Evolutionary conservation across 2,113 vertebrate genomes (phyloP), one percentile per base, ranked within the genome.

Genomic region (Mormoops blainvillei): DNA sequence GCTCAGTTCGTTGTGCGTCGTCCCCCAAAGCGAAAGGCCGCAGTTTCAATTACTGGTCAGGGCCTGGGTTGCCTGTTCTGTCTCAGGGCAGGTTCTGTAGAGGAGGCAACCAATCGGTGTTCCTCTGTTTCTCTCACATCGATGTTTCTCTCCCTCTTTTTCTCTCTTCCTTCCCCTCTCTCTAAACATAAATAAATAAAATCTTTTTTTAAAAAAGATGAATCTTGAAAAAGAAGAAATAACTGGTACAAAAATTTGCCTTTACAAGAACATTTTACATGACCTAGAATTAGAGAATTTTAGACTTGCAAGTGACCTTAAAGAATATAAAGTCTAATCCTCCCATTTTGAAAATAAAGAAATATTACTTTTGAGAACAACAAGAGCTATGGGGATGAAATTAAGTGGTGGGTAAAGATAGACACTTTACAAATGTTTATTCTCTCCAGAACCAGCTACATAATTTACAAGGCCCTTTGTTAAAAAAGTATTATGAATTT

Each of bases 271-370:
- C 41, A 85, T 80, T 87, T 54, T 74, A 68, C 20, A 38, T 61
- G 71, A 76, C 31, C 33, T 73, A 80, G 9, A 65, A 58, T 54
- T 89, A 33, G 74, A 92, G 50, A 92, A 82, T 74, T 76, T 92
- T 90, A 71, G 22, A 67, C 10, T 12, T 56, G n/a, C 2, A 56
- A 41, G 9, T 24, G 26, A 77, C 3, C 3, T 81, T 85, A 31
- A 81, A 48, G 50, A 89, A 48, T 56, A 67, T 36, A 19, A 76
- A 76, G 45, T 50, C 73, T 76, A 50, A 67, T 63, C 13, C 3
- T 65, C 50, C 31, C 6, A 6, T 77, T 80, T 63, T 67, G 65
- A 86, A 73, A 76, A 77, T 63, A 81, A 76, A n/a, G 22, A 24
- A 82, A 87, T 11, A 24, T 16, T 78, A 31, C 24, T 84, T 61